Conservation (phyloP, 37 sponge, comb jelly and placozoan genomes). For the Hexactinellida sp. region DNA sequence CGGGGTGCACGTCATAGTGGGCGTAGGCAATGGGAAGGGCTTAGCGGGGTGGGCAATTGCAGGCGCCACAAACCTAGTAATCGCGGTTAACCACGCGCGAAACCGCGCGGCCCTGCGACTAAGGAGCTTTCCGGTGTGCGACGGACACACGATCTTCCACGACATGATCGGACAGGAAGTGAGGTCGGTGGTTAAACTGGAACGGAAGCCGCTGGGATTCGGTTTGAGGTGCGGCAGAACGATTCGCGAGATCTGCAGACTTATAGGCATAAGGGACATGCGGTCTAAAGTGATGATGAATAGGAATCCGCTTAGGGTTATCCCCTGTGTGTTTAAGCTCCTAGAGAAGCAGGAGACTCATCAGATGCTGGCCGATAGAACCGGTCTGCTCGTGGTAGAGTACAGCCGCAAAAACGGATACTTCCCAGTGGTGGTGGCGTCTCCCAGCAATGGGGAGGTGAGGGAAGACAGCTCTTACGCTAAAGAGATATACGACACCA, state of each 20-base stretch:
- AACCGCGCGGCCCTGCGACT: constrained; percentile 56
- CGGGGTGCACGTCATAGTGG: not conserved
- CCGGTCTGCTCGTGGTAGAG: constrained; percentile 55
- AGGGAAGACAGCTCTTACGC: not conserved
- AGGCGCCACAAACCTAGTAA: not conserved
- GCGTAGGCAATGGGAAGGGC: not conserved
- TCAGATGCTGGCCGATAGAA: constrained; percentile 54
- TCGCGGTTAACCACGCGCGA: constrained; percentile 42
- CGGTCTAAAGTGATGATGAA: constrained; percentile 61
- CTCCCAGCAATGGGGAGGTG: constrained; percentile 25
- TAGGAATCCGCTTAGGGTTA: constrained; percentile 57
- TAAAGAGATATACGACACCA: not conserved
- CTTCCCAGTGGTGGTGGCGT: constrained; percentile 58
- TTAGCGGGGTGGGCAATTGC: not conserved
- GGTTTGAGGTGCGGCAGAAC: constrained; percentile 62
- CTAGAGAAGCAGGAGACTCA: constrained; percentile 48
- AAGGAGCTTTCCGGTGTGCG: constrained; percentile 48
- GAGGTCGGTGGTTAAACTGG: constrained; percentile 44
- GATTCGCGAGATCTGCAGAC: constrained; percentile 41
- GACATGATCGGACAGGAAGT: constrained; percentile 41
- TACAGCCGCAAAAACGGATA: constrained; percentile 33
- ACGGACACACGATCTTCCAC: constrained; percentile 69
- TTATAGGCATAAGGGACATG: constrained; percentile 62
- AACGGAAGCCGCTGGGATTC: constrained; percentile 34
- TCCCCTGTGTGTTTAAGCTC: constrained; percentile 60